phyloP scores from a whole-genome alignment of 2,888 invertebrate genomes.

The Drosophila tripunctata region DNA sequence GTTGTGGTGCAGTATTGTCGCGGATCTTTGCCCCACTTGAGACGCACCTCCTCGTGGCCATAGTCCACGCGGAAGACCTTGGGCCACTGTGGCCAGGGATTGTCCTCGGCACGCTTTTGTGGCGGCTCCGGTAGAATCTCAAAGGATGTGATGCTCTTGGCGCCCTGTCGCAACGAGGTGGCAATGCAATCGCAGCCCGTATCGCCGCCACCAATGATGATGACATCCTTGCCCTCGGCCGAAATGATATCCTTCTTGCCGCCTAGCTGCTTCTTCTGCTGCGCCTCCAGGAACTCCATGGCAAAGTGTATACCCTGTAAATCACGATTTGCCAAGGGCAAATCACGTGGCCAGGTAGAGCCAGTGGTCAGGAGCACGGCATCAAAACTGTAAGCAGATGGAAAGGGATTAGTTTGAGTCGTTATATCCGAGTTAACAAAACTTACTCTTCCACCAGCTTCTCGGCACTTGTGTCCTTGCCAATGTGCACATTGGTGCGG shows the following conservation, averaged over 20 bases:
- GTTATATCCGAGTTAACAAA: neutral
- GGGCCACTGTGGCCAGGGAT: slow-evolving; percentile 99
- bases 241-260: slow-evolving; percentile 86
- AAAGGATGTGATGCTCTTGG: slow-evolving; percentile 94
- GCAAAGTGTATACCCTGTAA: slow-evolving; percentile 98
- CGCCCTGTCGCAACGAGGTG: slow-evolving; percentile 97
- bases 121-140: slow-evolving; percentile 98
- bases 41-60: slow-evolving; percentile 97
- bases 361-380: slow-evolving; percentile 96
- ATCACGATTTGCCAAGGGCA: slow-evolving; percentile 93
- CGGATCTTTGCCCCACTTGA: slow-evolving; percentile 96
- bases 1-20: slow-evolving; percentile 96
- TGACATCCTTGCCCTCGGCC: slow-evolving; percentile 96
- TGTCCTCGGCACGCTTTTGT: slow-evolving; percentile 90
- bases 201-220: slow-evolving; percentile 95
- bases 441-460: slow-evolving; percentile 87
- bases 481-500: slow-evolving; percentile 95
- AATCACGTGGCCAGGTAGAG: slow-evolving; percentile 98
- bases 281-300: slow-evolving; percentile 98
- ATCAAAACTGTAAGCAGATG: slow-evolving; percentile 87
- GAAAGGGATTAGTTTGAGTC: neutral
- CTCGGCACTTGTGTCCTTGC: slow-evolving; percentile 93
- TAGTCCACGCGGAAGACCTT: slow-evolving; percentile 98
- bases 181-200: slow-evolving; percentile 99
- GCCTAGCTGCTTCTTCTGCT: slow-evolving; percentile 97